Percentiles rank a stretch among this genome's conserved stretches.
These are phyloP conservation scores for Naja naja DNA, from an alignment of 2,113 vertebrate genomes.

Conservation along the genomic window DNA sequence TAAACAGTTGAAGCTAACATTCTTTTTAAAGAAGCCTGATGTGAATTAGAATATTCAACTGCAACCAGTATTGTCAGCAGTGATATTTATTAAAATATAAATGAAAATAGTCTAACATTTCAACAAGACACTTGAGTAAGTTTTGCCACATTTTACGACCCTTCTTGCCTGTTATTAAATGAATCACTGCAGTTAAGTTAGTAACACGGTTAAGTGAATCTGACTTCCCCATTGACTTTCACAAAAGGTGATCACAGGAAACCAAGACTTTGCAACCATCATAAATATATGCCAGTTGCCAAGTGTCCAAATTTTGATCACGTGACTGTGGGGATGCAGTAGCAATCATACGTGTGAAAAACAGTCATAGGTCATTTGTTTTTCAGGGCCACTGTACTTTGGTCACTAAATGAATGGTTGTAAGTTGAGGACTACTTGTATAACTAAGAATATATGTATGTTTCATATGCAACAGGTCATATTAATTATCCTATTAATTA, in stretches of 20 bases:
- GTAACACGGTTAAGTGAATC: not conserved
- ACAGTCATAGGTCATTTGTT: too few species aligned
- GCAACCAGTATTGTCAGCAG: not conserved
- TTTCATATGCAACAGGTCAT: not conserved
- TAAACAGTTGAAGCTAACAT: not conserved
- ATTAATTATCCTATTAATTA: not conserved
- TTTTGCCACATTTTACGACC: not conserved
- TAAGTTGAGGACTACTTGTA: not conserved
- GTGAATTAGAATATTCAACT: not conserved
- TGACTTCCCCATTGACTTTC: not conserved
- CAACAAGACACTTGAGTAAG: not conserved
- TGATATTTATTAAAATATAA: not conserved
- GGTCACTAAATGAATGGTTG: not conserved
- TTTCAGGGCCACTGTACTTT: too few species aligned
- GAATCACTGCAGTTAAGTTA: not conserved
- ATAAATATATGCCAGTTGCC: too few species aligned
- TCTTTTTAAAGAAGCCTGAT: not conserved
- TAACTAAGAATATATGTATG: not conserved
- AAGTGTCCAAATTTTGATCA: too few species aligned
- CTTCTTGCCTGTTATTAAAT: not conserved
- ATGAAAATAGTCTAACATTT: not conserved
- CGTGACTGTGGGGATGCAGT: too few species aligned
- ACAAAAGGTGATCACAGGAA: not conserved
- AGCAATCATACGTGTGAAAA: too few species aligned
- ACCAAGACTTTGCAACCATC: too few species aligned